These are phyloP conservation scores for Labia minor DNA, from an alignment of 2,888 invertebrate species.

Conservation along the genomic window DNA sequence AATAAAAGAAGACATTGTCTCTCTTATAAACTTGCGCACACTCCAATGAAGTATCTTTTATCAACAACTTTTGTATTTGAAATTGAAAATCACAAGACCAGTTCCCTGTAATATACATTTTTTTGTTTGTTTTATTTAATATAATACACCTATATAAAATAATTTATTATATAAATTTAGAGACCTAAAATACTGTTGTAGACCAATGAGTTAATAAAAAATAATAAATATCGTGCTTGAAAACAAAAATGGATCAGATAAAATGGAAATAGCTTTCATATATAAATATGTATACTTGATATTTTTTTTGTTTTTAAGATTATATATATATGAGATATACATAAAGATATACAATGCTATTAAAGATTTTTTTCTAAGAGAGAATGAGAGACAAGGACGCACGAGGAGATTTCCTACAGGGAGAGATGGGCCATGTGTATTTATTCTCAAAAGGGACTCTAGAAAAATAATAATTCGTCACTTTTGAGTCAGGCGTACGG, in stretches of 20 bases:
- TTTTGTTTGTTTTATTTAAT: neutral
- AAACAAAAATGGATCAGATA: neutral
- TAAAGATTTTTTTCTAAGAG: neutral
- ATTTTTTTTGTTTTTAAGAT: too few species aligned
- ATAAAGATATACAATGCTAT: neutral
- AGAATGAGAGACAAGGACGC: neutral
- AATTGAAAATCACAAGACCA: neutral
- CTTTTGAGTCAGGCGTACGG: neutral
- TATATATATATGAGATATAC: neutral
- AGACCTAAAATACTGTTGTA: neutral
- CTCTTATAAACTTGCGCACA: neutral
- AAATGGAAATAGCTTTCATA: neutral
- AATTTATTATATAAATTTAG: neutral
- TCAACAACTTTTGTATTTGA: too few species aligned
- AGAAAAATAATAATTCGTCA: neutral
- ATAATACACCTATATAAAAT: conserved; percentile 1
- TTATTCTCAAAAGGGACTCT: too few species aligned
- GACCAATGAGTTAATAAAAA: neutral
- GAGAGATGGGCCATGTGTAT: neutral
- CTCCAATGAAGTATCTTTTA: neutral
- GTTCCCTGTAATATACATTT: conserved; percentile 13
- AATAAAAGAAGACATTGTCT: conserved; percentile 13
- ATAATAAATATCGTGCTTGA: neutral
- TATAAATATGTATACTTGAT: neutral
- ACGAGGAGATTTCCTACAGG: neutral